Evolutionary conservation across 2,888 invertebrate species (phyloP).

Genomic region (Amphipyra berbera): DNA sequence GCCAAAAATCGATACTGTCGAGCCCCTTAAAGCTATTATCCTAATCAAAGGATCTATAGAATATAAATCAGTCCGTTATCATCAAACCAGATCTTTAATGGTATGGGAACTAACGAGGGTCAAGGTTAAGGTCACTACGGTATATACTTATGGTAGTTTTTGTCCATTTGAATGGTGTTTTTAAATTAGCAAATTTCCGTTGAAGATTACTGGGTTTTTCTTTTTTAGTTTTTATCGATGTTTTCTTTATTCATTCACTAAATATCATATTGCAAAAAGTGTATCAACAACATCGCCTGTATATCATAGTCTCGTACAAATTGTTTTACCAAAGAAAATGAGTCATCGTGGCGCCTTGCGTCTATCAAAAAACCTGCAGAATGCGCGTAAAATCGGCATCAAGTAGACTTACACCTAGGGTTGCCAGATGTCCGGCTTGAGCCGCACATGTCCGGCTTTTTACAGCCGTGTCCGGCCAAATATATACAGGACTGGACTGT

Average conservation of each 20-base stretch:
- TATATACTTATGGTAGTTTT: neutral
- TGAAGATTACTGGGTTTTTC: neutral
- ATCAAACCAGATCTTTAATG: conserved; percentile 12
- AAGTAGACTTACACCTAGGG: too few species aligned
- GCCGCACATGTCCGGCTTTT: too few species aligned
- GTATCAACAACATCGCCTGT: too few species aligned
- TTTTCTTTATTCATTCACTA: neutral
- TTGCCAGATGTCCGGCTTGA: too few species aligned
- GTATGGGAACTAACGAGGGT: conserved; percentile 13
- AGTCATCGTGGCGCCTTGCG: too few species aligned
- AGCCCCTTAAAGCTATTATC: conserved; percentile 10
- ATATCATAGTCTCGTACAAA: too few species aligned
- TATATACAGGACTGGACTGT: too few species aligned
- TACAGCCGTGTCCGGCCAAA: too few species aligned
- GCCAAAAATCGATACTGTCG: neutral
- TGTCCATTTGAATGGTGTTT: neutral
- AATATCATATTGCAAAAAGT: too few species aligned
- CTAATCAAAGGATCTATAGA: neutral
- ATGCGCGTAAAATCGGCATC: too few species aligned
- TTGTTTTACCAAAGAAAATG: too few species aligned
- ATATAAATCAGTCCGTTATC: conserved; percentile 19
- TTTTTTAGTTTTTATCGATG: neutral
- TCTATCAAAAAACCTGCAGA: too few species aligned
- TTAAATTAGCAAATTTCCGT: neutral
- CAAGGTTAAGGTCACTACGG: conserved; percentile 1